phyloP scores from a whole-genome alignment of 2,113 vertebrate genomes.

The Trichechus manatus region DNA sequence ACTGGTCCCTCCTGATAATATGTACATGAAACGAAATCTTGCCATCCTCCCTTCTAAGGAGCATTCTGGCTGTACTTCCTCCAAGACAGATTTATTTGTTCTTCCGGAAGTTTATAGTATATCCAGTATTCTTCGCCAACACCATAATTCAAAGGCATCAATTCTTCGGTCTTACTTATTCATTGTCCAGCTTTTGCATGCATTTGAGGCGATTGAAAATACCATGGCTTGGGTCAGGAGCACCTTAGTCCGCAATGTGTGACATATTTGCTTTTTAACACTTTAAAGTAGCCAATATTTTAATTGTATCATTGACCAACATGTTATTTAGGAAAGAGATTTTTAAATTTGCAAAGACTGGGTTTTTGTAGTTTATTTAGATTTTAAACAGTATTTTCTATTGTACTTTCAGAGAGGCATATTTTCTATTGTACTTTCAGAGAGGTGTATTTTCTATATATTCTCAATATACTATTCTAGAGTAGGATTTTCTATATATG shows the following conservation, averaged over 20 bases:
- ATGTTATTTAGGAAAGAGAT: neutral
- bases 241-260: too few relatives aligned
- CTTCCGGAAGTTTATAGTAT: neutral
- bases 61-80: neutral
- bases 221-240: neutral
- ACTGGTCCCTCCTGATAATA: too few relatives aligned
- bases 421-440: neutral
- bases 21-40: too few relatives aligned
- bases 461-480: neutral
- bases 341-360: neutral
- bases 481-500: neutral
- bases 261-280: too few relatives aligned
- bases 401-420: neutral
- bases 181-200: too few relatives aligned
- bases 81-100: neutral
- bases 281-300: neutral
- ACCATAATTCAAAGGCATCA: neutral
- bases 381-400: constrained; percentile 38
- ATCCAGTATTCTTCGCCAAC: neutral
- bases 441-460: neutral
- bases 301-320: neutral
- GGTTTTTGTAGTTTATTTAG: neutral
- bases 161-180: neutral
- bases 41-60: neutral
- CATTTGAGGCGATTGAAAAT: neutral